phyloP scores from a whole-genome alignment of 2,797 vertebrate genomes.

The Distichodus sexfasciatus region DNA sequence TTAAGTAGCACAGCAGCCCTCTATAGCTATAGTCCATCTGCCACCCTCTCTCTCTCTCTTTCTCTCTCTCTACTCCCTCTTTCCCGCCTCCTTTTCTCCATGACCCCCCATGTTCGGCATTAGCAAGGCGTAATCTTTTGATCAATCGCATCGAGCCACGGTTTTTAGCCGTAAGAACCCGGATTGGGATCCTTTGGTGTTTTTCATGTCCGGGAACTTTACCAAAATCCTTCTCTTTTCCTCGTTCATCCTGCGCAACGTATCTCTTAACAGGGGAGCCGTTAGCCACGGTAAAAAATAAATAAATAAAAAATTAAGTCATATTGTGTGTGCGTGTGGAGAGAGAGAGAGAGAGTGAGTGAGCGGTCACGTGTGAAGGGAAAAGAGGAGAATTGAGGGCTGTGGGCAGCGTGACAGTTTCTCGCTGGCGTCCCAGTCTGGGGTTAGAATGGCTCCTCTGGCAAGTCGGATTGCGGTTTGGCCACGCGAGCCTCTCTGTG shows the following conservation, averaged over 20 bases:
- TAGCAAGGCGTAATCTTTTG: conserved; percentile 37
- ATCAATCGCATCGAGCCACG: conserved; percentile 31
- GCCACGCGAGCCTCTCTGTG: conserved; percentile 21
- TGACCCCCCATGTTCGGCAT: background rate
- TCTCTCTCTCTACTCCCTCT: background rate
- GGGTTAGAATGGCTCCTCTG: conserved; percentile 60
- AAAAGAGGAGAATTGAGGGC: background rate
- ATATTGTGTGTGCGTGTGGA: conserved; percentile 13
- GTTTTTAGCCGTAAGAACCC: conserved; percentile 7
- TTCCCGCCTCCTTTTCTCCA: background rate
- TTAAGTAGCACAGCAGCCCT: conserved; percentile 22
- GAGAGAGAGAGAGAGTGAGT: background rate
- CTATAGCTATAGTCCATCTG: background rate
- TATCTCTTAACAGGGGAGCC: conserved; percentile 14
- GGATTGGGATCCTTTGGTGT: conserved; percentile 4
- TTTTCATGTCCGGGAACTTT: conserved; percentile 19
- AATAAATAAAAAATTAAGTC: background rate
- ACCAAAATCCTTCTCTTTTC: background rate
- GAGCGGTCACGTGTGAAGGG: conserved; percentile 9
- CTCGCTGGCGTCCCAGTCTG: background rate
- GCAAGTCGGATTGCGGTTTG: conserved; percentile 61
- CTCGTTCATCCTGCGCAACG: conserved; percentile 11
- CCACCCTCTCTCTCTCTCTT: background rate
- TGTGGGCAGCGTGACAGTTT: conserved; percentile 2
- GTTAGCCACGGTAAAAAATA: conserved; percentile 27